Evolutionary conservation across 2,113 vertebrate genomes (phyloP).

Genomic region (Anas platyrhynchos): DNA sequence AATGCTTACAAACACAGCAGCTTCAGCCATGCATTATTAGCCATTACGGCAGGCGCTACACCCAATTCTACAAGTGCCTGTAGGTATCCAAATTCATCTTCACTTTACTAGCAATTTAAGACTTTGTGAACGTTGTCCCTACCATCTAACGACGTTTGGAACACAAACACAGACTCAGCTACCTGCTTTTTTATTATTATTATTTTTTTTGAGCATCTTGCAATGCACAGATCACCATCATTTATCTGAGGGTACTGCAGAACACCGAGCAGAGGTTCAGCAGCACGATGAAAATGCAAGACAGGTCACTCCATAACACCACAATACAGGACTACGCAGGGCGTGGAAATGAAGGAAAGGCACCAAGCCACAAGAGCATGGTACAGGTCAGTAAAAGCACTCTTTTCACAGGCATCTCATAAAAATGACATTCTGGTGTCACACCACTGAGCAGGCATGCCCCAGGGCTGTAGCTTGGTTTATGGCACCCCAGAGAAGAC

Average conservation of each 20-base stretch:
- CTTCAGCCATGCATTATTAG: rapidly evolving
- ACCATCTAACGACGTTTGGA: not conserved
- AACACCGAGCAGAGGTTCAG: rapidly evolving
- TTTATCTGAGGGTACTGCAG: not conserved
- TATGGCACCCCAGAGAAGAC: constrained; percentile 15
- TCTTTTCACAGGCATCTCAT: not conserved
- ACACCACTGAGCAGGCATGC: not conserved
- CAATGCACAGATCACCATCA: not conserved
- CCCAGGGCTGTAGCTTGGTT: constrained; percentile 41
- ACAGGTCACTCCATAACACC: rapidly evolving
- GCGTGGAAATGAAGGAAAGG: not conserved
- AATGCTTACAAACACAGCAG: not conserved
- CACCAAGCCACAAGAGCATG: not conserved
- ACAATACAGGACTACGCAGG: rapidly evolving
- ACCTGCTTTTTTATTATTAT: not conserved
- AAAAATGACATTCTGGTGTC: not conserved
- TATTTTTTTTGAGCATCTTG: not conserved
- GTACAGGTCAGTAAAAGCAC: not conserved
- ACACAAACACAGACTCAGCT: not conserved
- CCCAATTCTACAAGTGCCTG: not conserved
- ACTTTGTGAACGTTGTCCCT: not conserved
- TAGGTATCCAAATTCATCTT: not conserved
- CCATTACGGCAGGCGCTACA: not conserved
- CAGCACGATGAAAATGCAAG: rapidly evolving
- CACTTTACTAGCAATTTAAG: not conserved